Conservation (phyloP, 2,797 vertebrate species). For the Phalloptychus januarius region DNA sequence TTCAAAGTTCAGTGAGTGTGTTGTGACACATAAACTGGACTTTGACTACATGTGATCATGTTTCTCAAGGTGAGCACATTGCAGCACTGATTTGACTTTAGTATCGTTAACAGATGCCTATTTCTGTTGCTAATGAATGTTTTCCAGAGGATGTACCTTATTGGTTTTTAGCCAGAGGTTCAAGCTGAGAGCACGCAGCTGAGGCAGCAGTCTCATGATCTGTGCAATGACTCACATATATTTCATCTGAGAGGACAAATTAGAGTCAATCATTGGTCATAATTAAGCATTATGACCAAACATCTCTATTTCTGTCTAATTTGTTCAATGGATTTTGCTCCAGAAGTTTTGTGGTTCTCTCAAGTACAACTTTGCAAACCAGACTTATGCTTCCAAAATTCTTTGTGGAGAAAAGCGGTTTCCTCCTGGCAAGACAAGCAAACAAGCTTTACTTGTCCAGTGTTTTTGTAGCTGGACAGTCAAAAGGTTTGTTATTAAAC, state of each 20-base stretch:
- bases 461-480: not conserved
- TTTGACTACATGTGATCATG: slow-evolving; percentile 57
- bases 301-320: slow-evolving; percentile 6
- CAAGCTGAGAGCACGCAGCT: slow-evolving; percentile 42
- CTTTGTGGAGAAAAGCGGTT: not conserved
- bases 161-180: slow-evolving; percentile 43
- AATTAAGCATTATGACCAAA: slow-evolving; percentile 1
- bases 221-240: slow-evolving; percentile 58
- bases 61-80: slow-evolving; percentile 59
- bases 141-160: slow-evolving; percentile 58
- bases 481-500: not conserved
- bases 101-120: slow-evolving; percentile 62
- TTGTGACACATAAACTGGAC: slow-evolving; percentile 53
- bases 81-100: slow-evolving; percentile 69
- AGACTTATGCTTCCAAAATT: not conserved
- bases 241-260: slow-evolving; percentile 48
- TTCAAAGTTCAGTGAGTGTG: slow-evolving; percentile 36
- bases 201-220: slow-evolving; percentile 48
- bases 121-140: slow-evolving; percentile 43
- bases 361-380: not conserved
- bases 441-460: not conserved
- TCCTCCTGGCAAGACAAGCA: not conserved
- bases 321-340: not conserved
- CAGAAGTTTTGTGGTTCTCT: not conserved
- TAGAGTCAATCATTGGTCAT: slow-evolving; percentile 33